A percentile compares a stretch with the other conserved stretches of the same genome.
Evolutionary conservation across 1,140 invertebrate genomes (phyloP).

Genomic region (Heliconius himera): DNA sequence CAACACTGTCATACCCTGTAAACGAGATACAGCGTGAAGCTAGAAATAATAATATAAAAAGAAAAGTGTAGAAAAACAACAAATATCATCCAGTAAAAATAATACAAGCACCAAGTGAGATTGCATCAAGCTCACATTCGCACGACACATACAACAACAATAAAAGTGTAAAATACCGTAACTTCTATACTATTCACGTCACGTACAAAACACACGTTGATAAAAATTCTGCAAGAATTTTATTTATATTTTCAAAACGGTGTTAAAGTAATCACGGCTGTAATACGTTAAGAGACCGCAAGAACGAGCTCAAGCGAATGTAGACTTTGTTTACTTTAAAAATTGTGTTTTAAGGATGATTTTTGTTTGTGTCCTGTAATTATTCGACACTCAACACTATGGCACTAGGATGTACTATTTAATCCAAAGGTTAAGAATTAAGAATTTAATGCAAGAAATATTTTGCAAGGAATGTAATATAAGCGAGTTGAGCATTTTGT

Average conservation of each 20-base stretch:
- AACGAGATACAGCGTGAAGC: no score
- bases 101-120: neutral
- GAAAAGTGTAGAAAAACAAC: no score
- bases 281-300: constrained; percentile 11
- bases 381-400: neutral
- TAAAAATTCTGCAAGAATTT: constrained; percentile 16
- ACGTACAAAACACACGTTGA: neutral
- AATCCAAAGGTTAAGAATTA: neutral
- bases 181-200: neutral
- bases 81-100: neutral
- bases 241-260: constrained; percentile 21
- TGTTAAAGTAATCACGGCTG: constrained; percentile 18
- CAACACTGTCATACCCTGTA: no score
- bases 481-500: neutral
- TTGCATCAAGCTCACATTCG: constrained; percentile 4
- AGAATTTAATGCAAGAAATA: neutral
- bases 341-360: neutral
- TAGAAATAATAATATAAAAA: no score
- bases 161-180: neutral
- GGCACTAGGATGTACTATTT: neutral
- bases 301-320: neutral
- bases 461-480: neutral
- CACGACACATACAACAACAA: neutral
- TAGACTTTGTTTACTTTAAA: neutral
- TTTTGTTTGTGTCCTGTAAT: neutral